A percentile compares a stretch with the other conserved stretches of the same genome.
Evolutionary conservation across 2,113 vertebrate species (phyloP).

Genomic region (Phalacrocorax brasilianus): DNA sequence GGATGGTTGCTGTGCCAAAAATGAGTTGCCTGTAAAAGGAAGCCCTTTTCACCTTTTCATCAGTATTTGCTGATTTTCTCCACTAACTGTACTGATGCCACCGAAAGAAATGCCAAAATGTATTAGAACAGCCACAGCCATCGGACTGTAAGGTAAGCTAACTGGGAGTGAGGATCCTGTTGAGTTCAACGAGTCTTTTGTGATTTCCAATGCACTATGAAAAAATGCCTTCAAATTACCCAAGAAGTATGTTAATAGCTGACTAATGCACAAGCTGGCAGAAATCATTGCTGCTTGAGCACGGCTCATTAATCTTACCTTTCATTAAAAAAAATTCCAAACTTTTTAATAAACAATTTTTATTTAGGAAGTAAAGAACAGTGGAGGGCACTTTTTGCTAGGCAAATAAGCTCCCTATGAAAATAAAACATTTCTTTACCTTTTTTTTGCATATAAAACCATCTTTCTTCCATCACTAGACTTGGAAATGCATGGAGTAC

Average conservation of each 20-base stretch:
- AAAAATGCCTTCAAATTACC: slow-evolving; percentile 46
- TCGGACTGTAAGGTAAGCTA: background rate
- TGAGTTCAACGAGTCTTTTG: slow-evolving; percentile 50
- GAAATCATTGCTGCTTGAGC: slow-evolving; percentile 21
- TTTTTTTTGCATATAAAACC: background rate
- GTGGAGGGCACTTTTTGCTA: background rate
- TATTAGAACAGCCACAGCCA: background rate
- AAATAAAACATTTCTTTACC: background rate
- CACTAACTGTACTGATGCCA: background rate
- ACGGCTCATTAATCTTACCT: slow-evolving; percentile 45
- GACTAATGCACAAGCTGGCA: slow-evolving; percentile 64
- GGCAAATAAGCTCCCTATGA: background rate
- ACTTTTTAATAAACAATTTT: slow-evolving; percentile 47
- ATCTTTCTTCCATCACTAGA: background rate
- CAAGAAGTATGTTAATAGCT: slow-evolving; percentile 62
- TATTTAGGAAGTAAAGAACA: background rate
- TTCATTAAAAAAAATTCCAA: slow-evolving; percentile 29
- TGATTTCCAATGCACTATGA: slow-evolving; percentile 45
- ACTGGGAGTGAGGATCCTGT: background rate
- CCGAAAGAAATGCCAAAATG: background rate
- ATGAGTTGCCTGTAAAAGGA: background rate
- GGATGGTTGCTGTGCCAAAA: background rate
- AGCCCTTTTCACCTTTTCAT: background rate
- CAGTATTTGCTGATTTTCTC: background rate
- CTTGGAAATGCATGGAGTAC: background rate